Percentiles rank a stretch among this genome's conserved stretches.
These are phyloP conservation scores for Iguana delicatissima DNA, from an alignment of 2,797 vertebrate genomes.

Conservation along the genomic window DNA sequence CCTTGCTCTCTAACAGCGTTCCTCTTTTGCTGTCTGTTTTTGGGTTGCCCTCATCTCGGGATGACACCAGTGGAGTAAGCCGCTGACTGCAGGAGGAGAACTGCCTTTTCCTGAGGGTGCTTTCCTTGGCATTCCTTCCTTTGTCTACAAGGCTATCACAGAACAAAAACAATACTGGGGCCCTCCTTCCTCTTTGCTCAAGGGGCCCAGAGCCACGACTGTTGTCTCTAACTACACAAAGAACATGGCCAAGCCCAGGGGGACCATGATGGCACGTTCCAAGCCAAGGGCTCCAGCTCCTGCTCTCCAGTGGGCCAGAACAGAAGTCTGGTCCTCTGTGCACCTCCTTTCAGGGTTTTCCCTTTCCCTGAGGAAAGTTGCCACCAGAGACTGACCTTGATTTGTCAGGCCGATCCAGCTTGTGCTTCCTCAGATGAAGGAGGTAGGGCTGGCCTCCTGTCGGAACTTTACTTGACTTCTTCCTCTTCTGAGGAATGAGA, in stretches of 20 bases:
- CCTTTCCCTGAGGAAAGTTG: neutral
- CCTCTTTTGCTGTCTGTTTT: neutral
- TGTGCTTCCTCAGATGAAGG: neutral
- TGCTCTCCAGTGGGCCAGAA: neutral
- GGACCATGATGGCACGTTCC: too few species aligned
- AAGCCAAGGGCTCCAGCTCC: neutral
- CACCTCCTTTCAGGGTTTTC: neutral
- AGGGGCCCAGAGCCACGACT: neutral
- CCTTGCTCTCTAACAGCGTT: neutral
- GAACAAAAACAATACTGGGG: neutral
- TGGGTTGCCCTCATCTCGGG: neutral
- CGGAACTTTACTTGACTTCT: slow-evolving; percentile 1
- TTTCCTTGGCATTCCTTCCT: neutral
- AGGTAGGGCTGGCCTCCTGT: slow-evolving; percentile 27
- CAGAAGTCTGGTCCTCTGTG: neutral
- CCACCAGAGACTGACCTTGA: neutral
- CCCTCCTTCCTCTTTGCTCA: neutral
- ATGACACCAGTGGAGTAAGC: neutral
- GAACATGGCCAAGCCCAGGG: neutral
- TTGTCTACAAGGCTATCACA: neutral
- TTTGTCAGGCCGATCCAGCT: neutral
- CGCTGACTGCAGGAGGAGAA: neutral
- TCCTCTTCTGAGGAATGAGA: slow-evolving; percentile 56
- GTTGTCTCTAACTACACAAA: neutral
- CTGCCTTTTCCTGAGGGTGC: neutral